Percentiles rank a stretch among this genome's conserved stretches.
Evolutionary conservation across 2,113 vertebrate species (phyloP).

Genomic region (Engystomops pustulosus): DNA sequence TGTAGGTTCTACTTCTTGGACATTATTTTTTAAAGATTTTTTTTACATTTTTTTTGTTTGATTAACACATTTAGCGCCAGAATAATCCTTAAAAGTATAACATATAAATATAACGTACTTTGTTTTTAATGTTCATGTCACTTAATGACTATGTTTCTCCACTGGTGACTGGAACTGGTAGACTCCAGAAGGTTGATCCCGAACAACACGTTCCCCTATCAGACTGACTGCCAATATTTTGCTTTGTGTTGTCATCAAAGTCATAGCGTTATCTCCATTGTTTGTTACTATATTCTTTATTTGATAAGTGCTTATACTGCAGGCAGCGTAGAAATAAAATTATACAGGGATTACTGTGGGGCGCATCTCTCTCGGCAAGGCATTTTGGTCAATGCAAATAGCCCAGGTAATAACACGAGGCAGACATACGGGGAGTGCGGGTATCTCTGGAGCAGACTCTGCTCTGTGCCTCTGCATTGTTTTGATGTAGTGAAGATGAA

Average conservation of each 20-base stretch:
- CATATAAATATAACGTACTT: background rate
- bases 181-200: background rate
- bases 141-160: background rate
- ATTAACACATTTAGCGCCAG: no score
- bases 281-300: constrained; percentile 23
- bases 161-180: background rate
- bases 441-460: constrained; percentile 38
- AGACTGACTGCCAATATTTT: constrained; percentile 15
- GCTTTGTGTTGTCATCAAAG: constrained; percentile 9
- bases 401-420: constrained; percentile 40
- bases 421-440: constrained; percentile 6
- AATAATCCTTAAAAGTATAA: background rate
- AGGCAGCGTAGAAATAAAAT: constrained; percentile 19
- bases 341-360: constrained; percentile 33
- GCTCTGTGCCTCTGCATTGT: constrained; percentile 57
- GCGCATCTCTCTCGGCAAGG: constrained; percentile 30
- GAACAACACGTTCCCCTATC: background rate
- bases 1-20: no score
- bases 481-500: constrained; percentile 61
- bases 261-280: background rate
- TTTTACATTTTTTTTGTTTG: no score
- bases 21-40: no score
- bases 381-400: constrained; percentile 52
- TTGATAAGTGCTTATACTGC: constrained; percentile 35
- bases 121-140: no score